Percentiles rank a stretch among this genome's conserved stretches.
Evolutionary conservation across 2,888 invertebrate species (phyloP).

Genomic region (Furcula furcula): DNA sequence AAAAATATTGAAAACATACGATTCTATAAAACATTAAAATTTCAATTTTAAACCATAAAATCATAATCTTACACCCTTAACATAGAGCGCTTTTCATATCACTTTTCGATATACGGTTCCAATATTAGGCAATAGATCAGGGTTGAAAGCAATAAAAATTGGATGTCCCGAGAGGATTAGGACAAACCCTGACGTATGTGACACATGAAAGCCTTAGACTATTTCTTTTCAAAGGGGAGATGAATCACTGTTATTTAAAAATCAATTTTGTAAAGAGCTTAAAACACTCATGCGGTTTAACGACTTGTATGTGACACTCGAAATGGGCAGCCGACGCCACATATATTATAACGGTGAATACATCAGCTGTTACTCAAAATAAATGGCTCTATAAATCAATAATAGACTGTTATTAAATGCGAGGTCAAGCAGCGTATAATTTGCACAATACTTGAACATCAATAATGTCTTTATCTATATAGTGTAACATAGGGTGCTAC

Average conservation of each 20-base stretch:
- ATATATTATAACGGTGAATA: conserved; percentile 55
- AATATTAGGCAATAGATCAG: conserved; percentile 73
- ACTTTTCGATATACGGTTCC: conserved; percentile 60
- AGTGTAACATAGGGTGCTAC: conserved; percentile 43
- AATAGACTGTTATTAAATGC: conserved; percentile 57
- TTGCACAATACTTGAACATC: conserved; percentile 56
- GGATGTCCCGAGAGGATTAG: conserved; percentile 73
- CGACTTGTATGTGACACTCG: conserved; percentile 39
- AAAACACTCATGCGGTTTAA: conserved; percentile 39
- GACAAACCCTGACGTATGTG: conserved; percentile 77
- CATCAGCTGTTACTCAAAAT: conserved; percentile 54
- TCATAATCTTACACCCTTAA: conserved; percentile 25
- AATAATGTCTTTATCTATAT: conserved; percentile 52
- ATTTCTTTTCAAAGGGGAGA: conserved; percentile 58
- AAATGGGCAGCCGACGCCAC: conserved; percentile 37
- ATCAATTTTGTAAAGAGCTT: conserved; percentile 62
- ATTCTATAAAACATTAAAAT: conserved; percentile 13
- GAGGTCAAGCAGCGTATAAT: conserved; percentile 62
- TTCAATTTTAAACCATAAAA: conserved; percentile 10
- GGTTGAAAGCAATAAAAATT: conserved; percentile 74
- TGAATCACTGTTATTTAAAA: conserved; percentile 59
- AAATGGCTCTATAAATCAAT: conserved; percentile 65
- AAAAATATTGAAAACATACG: conserved; percentile 3
- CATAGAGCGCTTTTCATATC: conserved; percentile 56
- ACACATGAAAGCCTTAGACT: conserved; percentile 67